These are phyloP conservation scores for Amblyornis subalaris DNA, from an alignment of 2,113 vertebrate genomes.

Conservation along the genomic window DNA sequence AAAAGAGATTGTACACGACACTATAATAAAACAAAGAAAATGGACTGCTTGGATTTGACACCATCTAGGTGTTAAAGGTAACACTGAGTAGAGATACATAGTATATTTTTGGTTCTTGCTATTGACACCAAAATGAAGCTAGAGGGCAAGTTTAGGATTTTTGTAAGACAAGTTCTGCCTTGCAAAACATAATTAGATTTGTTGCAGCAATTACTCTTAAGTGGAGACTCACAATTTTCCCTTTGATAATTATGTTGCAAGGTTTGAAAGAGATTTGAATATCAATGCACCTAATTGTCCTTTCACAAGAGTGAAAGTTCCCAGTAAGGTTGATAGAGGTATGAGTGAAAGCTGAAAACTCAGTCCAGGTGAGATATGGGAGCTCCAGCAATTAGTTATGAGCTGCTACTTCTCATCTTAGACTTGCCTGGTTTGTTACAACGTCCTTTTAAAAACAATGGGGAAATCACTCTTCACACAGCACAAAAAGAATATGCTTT, in stretches of 20 bases:
- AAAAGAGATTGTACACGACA: neutral
- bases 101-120: neutral
- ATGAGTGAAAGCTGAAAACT: neutral
- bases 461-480: neutral
- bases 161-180: neutral
- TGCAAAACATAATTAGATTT: constrained; percentile 7
- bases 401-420: neutral
- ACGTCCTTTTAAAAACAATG: neutral
- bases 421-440: neutral
- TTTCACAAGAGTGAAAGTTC: neutral
- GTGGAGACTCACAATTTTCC: neutral
- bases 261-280: neutral
- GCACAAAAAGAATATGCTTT: neutral
- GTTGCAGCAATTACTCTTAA: neutral
- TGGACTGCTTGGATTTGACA: neutral
- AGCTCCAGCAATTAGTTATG: neutral
- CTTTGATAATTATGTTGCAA: neutral
- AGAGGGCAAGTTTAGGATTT: constrained; percentile 1
- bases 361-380: neutral
- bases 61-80: neutral
- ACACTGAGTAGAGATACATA: neutral
- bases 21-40: neutral
- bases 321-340: neutral
- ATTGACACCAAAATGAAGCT: neutral
- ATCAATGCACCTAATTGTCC: neutral